Evolutionary conservation across 2,888 invertebrate genomes (phyloP).

Genomic region (Steinernema scapterisci): DNA sequence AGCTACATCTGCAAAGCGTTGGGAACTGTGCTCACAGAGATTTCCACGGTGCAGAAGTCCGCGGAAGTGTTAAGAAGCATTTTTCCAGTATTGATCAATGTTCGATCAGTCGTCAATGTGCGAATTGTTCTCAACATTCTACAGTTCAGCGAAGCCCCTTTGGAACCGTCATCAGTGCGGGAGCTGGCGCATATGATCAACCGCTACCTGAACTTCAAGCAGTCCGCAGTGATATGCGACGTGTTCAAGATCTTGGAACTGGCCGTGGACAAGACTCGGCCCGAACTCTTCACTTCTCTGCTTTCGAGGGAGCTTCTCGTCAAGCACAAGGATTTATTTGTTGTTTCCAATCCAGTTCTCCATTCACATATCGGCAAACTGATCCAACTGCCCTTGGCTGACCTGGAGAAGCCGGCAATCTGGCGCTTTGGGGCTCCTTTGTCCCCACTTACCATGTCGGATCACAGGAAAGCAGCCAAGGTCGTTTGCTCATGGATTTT

Average conservation of each 20-base stretch:
- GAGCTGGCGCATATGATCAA: neutral
- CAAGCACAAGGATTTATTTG: neutral
- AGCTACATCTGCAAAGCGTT: constrained; percentile 2
- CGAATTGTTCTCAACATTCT: constrained; percentile 14
- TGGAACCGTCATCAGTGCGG: neutral
- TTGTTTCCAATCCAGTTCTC: neutral
- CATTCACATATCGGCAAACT: neutral
- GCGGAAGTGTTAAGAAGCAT: neutral
- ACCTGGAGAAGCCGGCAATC: neutral
- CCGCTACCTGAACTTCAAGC: constrained; percentile 26
- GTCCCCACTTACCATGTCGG: neutral
- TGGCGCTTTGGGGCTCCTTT: neutral
- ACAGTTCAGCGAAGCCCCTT: neutral
- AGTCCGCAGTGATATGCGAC: neutral
- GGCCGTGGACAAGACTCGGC: neutral
- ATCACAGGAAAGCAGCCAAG: neutral
- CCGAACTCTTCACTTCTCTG: neutral
- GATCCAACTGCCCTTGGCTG: neutral
- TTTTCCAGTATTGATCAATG: neutral
- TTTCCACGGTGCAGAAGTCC: neutral
- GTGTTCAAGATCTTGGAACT: constrained; percentile 2
- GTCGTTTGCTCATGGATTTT: neutral
- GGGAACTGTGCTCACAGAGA: neutral
- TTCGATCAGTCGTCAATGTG: constrained; percentile 14
- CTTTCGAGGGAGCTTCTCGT: neutral